phyloP scores from a whole-genome alignment of 35 echinoderm and acorn worm genomes.

The Ophioderma brevispina region DNA sequence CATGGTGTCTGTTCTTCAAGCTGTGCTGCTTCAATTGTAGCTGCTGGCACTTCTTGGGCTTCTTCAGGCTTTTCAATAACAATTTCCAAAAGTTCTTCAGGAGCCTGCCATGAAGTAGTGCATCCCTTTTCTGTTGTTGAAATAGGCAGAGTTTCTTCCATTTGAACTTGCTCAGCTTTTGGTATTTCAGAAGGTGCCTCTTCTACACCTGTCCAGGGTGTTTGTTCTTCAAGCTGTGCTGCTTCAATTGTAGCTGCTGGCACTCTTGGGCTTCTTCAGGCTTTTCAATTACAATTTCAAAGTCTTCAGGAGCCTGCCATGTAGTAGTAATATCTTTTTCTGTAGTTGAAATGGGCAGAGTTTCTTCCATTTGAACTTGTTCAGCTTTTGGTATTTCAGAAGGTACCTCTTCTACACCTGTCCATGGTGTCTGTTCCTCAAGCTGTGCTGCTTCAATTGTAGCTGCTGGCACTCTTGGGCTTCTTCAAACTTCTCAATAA shows the following conservation, averaged over 20 bases:
- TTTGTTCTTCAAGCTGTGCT: constrained; percentile 39
- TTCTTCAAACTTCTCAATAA: constrained; percentile 17
- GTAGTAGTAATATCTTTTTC: constrained; percentile 6
- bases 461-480: constrained; percentile 22
- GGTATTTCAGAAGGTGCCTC: constrained; percentile 9
- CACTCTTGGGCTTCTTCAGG: constrained; percentile 11
- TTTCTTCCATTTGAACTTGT: constrained; percentile 2
- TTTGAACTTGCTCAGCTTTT: constrained; percentile 5
- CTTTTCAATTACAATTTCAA: not conserved
- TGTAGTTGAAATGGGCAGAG: not conserved
- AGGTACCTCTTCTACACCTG: constrained; percentile 17
- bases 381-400: not conserved
- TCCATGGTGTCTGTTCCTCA: not conserved
- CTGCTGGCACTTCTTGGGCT: not conserved
- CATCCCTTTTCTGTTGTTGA: not conserved
- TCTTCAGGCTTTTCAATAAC: constrained; percentile 5
- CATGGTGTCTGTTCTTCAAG: constrained; percentile 26
- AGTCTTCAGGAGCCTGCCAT: constrained; percentile 12
- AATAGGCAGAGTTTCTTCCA: not conserved
- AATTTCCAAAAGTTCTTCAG: not conserved
- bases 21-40: not conserved
- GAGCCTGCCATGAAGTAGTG: not conserved
- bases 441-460: constrained; percentile 15
- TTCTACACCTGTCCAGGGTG: constrained; percentile 25
- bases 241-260: constrained; percentile 20